Evolutionary conservation across 2,888 invertebrate species (phyloP).

Genomic region (Poecilobothrus nobilitatus): DNA sequence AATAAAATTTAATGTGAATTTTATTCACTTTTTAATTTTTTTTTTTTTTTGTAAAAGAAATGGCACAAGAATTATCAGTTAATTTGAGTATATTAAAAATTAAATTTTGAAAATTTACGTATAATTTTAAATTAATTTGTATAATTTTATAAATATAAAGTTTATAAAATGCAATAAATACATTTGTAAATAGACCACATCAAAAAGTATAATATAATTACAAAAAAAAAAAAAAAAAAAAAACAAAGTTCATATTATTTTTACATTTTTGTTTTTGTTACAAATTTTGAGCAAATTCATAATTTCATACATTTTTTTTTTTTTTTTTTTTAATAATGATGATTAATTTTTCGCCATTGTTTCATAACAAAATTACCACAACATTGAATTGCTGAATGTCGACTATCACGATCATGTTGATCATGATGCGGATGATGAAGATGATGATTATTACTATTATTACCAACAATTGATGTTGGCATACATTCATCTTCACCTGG

Average conservation of each 20-base stretch:
- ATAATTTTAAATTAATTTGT: no score
- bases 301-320: not conserved
- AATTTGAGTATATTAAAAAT: not conserved
- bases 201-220: no score
- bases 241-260: not conserved
- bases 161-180: no score
- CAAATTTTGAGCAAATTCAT: not conserved
- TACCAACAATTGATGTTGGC: slow-evolving; percentile 21
- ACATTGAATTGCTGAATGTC: slow-evolving; percentile 54
- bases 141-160: no score
- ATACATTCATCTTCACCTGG: slow-evolving; percentile 26
- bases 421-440: slow-evolving; percentile 15
- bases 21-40: not conserved
- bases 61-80: not conserved
- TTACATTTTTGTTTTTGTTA: not conserved
- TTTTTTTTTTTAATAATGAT: slow-evolving; percentile 43
- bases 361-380: slow-evolving; percentile 69
- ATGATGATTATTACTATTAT: slow-evolving; percentile 25
- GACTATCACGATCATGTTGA: slow-evolving; percentile 24
- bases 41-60: not conserved
- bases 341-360: slow-evolving; percentile 67
- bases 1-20: not conserved
- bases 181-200: no score
- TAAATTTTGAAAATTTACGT: no score
- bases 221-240: not conserved